Base-by-base conservation (phyloP, 2,797 vertebrate species). In the Sardinella longiceps region DNA sequence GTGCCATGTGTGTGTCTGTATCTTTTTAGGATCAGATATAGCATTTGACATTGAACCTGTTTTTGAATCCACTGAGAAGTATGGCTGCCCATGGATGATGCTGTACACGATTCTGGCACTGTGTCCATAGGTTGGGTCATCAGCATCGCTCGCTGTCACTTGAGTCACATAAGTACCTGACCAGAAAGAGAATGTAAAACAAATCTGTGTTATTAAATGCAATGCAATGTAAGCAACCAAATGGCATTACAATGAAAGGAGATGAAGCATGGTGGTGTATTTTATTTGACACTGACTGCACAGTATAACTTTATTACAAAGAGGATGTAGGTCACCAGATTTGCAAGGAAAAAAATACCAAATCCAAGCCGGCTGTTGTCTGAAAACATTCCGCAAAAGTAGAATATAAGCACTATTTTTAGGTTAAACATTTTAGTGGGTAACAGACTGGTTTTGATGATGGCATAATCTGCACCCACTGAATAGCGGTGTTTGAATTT, bases 1-100 rank as follows among this genome's bases (percentile, higher is more conserved):
- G 18, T 74, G 33, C 23, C 70, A 20, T 77, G 37, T 37, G 37
- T 15, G 14, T 66, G 66, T 7, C 18, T 39, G 33, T 15, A 74
- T 30, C 18, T 3, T 77, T 39, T 20, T 77, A 10, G 23, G 70
- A 23, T 77, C 18, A 77, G 37, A 43, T 23, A 18, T 43, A 37
- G 18, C 7, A 7, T 23, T 43, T 20, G 33, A 20, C 18, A 39
- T 43, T 39, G 70, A 94, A 99, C 98, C 98, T 93, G 98, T 98
- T 90, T 97, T 98, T 3, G 97, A 94, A 89, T 99, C 98, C 88
- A 99, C 97, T 82, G 97, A 97, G 94, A 99, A 99, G 92, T 98
- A 98, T 0, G 97, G 97, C 86, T 98, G 97, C 15, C 98, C 97
- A 51, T 98, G 96, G 86, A 99, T 96, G 86, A 99, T 97, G 90